Conservation (phyloP, 2,113 vertebrate genomes). For the Sebastes fasciatus region DNA sequence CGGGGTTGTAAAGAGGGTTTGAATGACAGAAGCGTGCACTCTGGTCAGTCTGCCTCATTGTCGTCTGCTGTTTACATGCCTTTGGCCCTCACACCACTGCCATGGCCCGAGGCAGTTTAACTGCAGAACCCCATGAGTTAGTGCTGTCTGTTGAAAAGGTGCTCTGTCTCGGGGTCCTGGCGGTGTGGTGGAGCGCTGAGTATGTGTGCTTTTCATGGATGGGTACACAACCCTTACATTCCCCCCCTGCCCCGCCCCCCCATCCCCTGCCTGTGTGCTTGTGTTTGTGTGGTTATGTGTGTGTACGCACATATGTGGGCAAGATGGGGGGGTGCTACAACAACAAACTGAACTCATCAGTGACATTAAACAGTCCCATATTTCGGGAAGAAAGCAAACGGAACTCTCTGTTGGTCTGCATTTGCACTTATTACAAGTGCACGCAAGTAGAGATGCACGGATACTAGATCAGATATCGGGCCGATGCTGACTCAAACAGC, state of each 20-base stretch:
- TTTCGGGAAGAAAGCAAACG: slow-evolving; percentile 61
- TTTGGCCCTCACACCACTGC: slow-evolving; percentile 60
- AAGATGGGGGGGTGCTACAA: slow-evolving; percentile 9
- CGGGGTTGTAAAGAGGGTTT: slow-evolving; percentile 66
- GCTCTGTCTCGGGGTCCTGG: slow-evolving; percentile 70
- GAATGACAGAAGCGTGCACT: slow-evolving; percentile 76
- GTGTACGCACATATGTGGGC: slow-evolving; percentile 26
- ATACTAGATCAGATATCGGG: no score
- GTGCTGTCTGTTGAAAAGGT: slow-evolving; percentile 72
- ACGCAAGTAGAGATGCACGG: background rate
- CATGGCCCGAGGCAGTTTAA: slow-evolving; percentile 65
- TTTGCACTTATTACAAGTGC: slow-evolving; percentile 46
- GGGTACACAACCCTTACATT: slow-evolving; percentile 57
- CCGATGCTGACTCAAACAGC: no score
- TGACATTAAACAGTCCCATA: slow-evolving; percentile 75
- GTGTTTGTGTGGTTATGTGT: slow-evolving; percentile 63
- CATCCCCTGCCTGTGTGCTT: slow-evolving; percentile 40
- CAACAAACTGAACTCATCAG: slow-evolving; percentile 74
- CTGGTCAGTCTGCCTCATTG: slow-evolving; percentile 75
- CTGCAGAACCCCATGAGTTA: slow-evolving; percentile 66
- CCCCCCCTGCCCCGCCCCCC: background rate
- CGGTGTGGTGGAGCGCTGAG: slow-evolving; percentile 39
- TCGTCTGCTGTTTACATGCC: slow-evolving; percentile 77
- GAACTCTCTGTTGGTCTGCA: slow-evolving; percentile 9
- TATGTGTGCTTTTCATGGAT: slow-evolving; percentile 68